These are phyloP conservation scores for Oryzias melastigma DNA, from an alignment of 2,113 vertebrate genomes.

Conservation along the genomic window DNA sequence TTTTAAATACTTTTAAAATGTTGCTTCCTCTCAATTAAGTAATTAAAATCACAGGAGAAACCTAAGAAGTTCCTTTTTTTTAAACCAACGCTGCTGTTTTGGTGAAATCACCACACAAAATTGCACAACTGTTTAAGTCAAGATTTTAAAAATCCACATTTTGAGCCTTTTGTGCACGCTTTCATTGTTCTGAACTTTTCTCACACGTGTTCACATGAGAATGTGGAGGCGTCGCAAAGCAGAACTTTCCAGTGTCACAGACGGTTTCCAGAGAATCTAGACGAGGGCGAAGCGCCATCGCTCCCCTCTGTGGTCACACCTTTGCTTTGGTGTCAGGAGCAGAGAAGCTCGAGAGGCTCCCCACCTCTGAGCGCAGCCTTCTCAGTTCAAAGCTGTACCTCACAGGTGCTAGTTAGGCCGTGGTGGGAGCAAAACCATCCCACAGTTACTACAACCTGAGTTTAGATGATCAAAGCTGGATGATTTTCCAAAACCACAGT, in stretches of 20 bases:
- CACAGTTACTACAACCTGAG: background rate
- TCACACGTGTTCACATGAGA: constrained; percentile 8
- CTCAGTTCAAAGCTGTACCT: constrained; percentile 46
- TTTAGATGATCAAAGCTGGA: background rate
- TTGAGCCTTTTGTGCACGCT: constrained; percentile 24
- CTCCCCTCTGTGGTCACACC: constrained; percentile 51
- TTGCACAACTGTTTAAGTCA: background rate
- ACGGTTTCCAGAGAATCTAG: constrained; percentile 61
- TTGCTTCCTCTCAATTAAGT: background rate
- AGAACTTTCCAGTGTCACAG: constrained; percentile 56
- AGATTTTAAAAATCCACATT: constrained; percentile 2
- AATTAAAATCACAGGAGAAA: too few species aligned
- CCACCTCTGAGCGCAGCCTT: constrained; percentile 20
- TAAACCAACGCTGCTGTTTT: too few species aligned
- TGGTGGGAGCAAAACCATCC: constrained; percentile 17
- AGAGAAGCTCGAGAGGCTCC: constrained; percentile 50
- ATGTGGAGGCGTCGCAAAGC: constrained; percentile 48
- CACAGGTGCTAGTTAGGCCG: constrained; percentile 20
- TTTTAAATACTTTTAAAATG: background rate
- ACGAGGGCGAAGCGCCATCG: constrained; percentile 14
- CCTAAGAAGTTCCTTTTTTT: too few species aligned
- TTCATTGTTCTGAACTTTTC: constrained; percentile 23
- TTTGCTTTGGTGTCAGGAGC: constrained; percentile 43
- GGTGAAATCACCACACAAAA: background rate
- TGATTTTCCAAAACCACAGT: constrained; percentile 6